phyloP scores from a whole-genome alignment of 2,797 vertebrate species.

The Tauraco hartlaubi region DNA sequence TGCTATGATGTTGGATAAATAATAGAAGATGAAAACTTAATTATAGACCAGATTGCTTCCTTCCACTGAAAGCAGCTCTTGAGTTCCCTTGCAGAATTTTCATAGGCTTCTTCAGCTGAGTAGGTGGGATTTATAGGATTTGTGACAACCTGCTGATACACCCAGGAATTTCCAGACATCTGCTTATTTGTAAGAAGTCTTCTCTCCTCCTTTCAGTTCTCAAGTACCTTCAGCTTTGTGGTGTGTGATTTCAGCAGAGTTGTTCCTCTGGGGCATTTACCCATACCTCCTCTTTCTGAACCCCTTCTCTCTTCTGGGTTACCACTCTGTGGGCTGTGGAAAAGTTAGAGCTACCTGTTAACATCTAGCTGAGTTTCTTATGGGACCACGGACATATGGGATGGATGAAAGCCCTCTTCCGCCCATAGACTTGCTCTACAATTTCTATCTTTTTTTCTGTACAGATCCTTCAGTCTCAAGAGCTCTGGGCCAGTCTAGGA shows the following conservation, averaged over 20 bases:
- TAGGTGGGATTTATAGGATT: constrained; percentile 6
- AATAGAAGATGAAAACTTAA: constrained; percentile 73
- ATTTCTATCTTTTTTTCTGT: background rate
- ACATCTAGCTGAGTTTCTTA: background rate
- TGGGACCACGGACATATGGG: background rate
- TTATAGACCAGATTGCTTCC: constrained; percentile 47
- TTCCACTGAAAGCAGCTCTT: constrained; percentile 42
- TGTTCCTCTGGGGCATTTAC: background rate
- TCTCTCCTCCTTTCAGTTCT: background rate
- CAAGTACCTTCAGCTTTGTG: background rate
- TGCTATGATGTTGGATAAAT: constrained; percentile 56
- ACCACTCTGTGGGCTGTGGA: background rate
- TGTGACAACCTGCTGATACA: background rate
- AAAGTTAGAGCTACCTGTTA: background rate
- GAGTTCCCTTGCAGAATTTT: constrained; percentile 67
- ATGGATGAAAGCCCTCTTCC: background rate
- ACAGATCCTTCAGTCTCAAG: background rate
- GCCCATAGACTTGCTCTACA: background rate
- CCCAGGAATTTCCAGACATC: background rate
- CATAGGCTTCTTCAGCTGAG: background rate
- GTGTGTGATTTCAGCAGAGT: background rate
- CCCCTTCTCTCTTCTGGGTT: background rate
- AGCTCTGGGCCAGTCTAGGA: background rate
- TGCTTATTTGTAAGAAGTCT: background rate
- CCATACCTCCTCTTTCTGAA: background rate